A percentile compares a stretch with the other conserved stretches of the same genome.
phyloP scores from a whole-genome alignment of 2,113 vertebrate species.

The Prunella fulvescens region DNA sequence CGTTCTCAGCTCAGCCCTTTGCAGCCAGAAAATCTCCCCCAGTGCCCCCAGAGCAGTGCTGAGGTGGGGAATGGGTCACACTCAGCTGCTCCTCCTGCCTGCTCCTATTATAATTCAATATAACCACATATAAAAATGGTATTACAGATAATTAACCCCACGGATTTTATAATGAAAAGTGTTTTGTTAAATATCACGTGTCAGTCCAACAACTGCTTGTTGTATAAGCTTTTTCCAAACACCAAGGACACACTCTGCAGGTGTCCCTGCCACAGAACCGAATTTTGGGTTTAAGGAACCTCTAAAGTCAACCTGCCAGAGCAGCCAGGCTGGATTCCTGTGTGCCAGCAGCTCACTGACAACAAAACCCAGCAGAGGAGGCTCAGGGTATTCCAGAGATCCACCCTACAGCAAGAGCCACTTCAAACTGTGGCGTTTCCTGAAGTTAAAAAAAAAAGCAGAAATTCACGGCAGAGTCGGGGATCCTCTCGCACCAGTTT shows the following conservation, averaged over 20 bases:
- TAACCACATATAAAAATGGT: accelerated
- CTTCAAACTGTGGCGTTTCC: accelerated
- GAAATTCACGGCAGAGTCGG: background rate
- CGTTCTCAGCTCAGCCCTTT: background rate
- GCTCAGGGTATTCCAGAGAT: accelerated
- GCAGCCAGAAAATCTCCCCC: background rate
- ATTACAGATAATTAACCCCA: accelerated
- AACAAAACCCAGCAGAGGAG: background rate
- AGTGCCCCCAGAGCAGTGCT: background rate
- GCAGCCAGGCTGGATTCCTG: background rate
- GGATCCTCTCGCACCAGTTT: background rate
- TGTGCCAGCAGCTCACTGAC: background rate
- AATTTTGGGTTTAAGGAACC: background rate
- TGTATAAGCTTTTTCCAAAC: background rate
- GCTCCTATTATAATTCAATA: too few relatives aligned
- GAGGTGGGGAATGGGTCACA: background rate
- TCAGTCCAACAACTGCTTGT: background rate
- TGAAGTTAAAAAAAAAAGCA: background rate
- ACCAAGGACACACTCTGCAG: background rate
- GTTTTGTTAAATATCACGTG: background rate
- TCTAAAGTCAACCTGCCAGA: background rate
- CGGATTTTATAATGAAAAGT: background rate
- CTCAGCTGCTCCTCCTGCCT: background rate
- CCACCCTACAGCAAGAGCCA: background rate
- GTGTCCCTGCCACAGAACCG: background rate